Base-by-base conservation (phyloP, 2,888 invertebrate species). In the Sarcophaga rosellei region DNA sequence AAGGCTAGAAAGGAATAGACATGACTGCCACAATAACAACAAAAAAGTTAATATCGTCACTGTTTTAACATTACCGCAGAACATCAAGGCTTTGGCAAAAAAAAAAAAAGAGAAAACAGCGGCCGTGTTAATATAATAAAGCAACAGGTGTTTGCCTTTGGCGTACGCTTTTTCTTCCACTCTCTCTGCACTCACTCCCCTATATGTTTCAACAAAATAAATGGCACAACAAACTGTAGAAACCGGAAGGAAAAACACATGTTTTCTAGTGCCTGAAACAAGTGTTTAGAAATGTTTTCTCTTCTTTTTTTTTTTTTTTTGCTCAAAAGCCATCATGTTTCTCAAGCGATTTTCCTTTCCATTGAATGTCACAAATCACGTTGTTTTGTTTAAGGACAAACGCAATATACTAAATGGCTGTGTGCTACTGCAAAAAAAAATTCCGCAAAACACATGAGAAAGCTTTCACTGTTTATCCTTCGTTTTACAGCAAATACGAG, bases 361-460 rank as follows among this genome's bases (percentile, higher is more conserved):
- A 66, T 15, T 85, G 83, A 85, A 83, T 85, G 82, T 80, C 87
- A 85, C 77, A 87, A 82, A 85, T 87, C 87, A 85, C 87, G 87
- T 87, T 87, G 87, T 87, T 85, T 77, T 69, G 77, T 74, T 81
- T 87, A 85, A 87, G 87, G 87, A 80, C 87, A 87, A 76, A 80
- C 73, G 25, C 70, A 77, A 70, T 80, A 75, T 66, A 85, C 85
- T 82, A 77, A 84, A 84, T 35, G 45, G 21, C 45, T 53, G 12
- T 53, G 59, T 53, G 25, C 25, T 62, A 17, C 25, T 68, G 17
- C 57, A 35, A 2, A 35, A 35, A 35, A 35, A 35, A 35, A 8
- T 35, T 53, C 17, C 17, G 5, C 53, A 53, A 53, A 17, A 12
- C 10, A 53, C 17, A 53, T 4, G 17, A 15, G 11, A 59, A 73